These are phyloP conservation scores for Amblyjoppa proteus DNA, from an alignment of 2,888 invertebrate species.

Conservation along the genomic window DNA sequence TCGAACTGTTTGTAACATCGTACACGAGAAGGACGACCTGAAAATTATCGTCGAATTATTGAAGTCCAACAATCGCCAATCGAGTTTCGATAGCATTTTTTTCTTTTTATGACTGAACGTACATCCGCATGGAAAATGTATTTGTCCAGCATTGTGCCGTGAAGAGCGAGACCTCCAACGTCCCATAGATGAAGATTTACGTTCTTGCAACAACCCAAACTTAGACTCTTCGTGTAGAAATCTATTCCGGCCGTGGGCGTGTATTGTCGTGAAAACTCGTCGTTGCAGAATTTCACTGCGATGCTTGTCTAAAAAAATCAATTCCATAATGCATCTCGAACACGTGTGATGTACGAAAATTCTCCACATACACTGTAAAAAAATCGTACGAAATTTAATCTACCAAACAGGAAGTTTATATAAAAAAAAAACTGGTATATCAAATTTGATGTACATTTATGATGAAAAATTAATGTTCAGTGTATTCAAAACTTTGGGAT, in stretches of 20 bases:
- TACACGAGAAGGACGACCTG: constrained; percentile 93
- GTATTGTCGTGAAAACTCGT: constrained; percentile 88
- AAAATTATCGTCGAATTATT: constrained; percentile 63
- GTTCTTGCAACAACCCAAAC: constrained; percentile 86
- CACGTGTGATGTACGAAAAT: constrained; percentile 29
- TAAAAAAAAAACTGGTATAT: too few species aligned
- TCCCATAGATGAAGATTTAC: constrained; percentile 93
- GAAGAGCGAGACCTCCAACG: constrained; percentile 92
- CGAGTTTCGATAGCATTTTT: not conserved
- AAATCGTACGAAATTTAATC: not conserved
- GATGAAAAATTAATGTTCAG: too few species aligned
- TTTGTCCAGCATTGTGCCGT: constrained; percentile 92
- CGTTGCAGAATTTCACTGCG: constrained; percentile 89
- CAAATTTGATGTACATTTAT: too few species aligned
- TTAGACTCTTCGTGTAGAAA: constrained; percentile 89
- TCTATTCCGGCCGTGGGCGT: constrained; percentile 90
- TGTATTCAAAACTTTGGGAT: too few species aligned
- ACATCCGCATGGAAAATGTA: constrained; percentile 91
- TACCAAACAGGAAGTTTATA: too few species aligned
- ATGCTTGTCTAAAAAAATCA: constrained; percentile 87
- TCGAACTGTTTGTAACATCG: constrained; percentile 92
- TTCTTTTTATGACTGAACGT: constrained; percentile 79
- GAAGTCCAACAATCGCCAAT: not conserved
- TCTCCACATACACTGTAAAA: not conserved
- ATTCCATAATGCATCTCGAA: constrained; percentile 4